Conservation (phyloP, 2,888 invertebrate species). For the Perizoma flavofasciatum region DNA sequence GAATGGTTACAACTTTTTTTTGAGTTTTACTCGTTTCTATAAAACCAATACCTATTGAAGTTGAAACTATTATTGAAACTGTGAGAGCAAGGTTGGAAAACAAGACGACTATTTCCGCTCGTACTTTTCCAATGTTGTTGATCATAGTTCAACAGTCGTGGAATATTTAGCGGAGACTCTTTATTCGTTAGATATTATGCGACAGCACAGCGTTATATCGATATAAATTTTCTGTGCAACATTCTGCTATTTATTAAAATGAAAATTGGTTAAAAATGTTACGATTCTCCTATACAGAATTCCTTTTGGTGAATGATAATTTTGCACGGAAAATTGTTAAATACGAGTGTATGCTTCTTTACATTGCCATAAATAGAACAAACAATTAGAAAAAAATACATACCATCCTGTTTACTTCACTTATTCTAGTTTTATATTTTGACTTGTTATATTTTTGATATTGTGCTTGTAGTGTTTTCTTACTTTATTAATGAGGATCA, state of each 20-base stretch:
- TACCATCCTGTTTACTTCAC: conserved; percentile 72
- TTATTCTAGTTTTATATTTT: conserved; percentile 49
- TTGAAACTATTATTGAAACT: conserved; percentile 62
- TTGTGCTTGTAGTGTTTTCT: conserved; percentile 74
- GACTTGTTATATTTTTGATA: conserved; percentile 29
- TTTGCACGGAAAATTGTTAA: conserved; percentile 65
- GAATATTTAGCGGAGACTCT: conserved; percentile 51
- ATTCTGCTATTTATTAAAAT: conserved; percentile 36
- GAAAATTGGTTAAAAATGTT: neutral
- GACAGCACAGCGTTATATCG: conserved; percentile 62
- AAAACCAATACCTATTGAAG: conserved; percentile 40
- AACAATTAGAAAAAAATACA: conserved; percentile 36
- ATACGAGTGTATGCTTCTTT: conserved; percentile 68
- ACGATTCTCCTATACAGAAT: neutral
- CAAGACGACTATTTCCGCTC: conserved; percentile 34
- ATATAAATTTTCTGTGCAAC: conserved; percentile 61
- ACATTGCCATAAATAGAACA: conserved; percentile 43
- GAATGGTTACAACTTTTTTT: conserved; percentile 60
- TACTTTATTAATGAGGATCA: conserved; percentile 70
- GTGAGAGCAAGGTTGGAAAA: conserved; percentile 54
- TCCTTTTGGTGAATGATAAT: conserved; percentile 36
- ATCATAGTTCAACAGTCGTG: conserved; percentile 49
- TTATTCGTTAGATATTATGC: conserved; percentile 59
- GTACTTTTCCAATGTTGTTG: conserved; percentile 56
- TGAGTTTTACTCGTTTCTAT: conserved; percentile 27